These are phyloP conservation scores for Cactoblastis cactorum DNA, from an alignment of 2,888 invertebrate genomes.

Conservation along the genomic window DNA sequence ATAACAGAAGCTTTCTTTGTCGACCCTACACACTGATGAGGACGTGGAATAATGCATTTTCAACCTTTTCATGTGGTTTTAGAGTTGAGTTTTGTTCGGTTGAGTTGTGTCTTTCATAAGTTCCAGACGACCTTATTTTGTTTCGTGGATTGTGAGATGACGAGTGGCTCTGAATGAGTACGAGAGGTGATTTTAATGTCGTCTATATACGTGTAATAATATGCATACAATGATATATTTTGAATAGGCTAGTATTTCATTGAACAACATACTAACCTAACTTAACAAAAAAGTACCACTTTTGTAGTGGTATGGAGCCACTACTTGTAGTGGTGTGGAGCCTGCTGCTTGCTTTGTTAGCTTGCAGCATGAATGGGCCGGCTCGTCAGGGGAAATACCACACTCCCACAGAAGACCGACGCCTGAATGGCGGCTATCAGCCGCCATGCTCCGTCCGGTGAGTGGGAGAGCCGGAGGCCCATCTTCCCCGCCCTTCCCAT, in stretches of 20 bases:
- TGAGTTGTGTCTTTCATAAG: slow-evolving; percentile 16
- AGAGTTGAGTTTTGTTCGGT: neutral
- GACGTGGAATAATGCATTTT: neutral
- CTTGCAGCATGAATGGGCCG: too few relatives aligned
- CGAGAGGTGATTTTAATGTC: neutral
- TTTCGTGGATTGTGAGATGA: slow-evolving; percentile 23
- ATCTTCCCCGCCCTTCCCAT: too few relatives aligned
- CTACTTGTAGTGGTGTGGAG: too few relatives aligned
- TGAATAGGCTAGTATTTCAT: neutral
- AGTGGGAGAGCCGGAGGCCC: too few relatives aligned
- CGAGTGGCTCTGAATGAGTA: slow-evolving; percentile 18
- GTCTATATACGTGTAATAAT: neutral
- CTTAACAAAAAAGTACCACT: too few relatives aligned
- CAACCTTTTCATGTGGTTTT: neutral
- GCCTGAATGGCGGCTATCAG: too few relatives aligned
- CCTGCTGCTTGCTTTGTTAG: too few relatives aligned
- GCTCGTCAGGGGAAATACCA: too few relatives aligned
- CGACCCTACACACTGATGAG: slow-evolving; percentile 5
- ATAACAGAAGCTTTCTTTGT: neutral
- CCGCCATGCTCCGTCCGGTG: too few relatives aligned
- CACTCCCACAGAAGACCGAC: too few relatives aligned
- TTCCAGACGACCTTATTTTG: slow-evolving; percentile 31
- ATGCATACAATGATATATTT: neutral
- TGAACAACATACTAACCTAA: too few relatives aligned
- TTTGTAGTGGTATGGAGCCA: too few relatives aligned